phyloP scores from a whole-genome alignment of 2,888 invertebrate genomes.

The Scelioninae gen. 1 region DNA sequence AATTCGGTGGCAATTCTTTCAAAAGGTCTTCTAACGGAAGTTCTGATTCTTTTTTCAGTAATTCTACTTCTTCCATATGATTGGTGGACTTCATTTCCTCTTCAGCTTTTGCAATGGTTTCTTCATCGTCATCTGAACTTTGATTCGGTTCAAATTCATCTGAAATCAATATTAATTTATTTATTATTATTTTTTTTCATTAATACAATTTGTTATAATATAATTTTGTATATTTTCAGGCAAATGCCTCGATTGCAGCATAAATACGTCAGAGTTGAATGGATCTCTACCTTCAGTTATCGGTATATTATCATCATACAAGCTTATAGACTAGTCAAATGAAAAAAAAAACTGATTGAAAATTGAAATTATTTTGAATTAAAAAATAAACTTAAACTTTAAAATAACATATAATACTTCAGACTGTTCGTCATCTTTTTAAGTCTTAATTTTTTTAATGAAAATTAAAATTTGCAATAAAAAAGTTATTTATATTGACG shows the following conservation, averaged over 20 bases:
- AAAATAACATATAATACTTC: too few relatives aligned
- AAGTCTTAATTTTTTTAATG: too few relatives aligned
- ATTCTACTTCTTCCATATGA: conserved; percentile 91
- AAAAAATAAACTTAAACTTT: too few relatives aligned
- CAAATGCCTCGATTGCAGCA: conserved; percentile 83
- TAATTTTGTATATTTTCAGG: conserved; percentile 74
- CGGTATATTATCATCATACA: conserved; percentile 79
- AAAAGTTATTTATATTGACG: not conserved
- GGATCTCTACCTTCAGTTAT: conserved; percentile 79
- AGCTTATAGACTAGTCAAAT: not conserved
- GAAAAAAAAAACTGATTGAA: too few relatives aligned
- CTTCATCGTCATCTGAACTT: conserved; percentile 94
- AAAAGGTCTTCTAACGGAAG: conserved; percentile 95
- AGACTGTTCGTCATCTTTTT: too few relatives aligned
- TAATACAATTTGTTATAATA: too few relatives aligned
- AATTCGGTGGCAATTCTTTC: conserved; percentile 91
- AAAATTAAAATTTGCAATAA: too few relatives aligned
- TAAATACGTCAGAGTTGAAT: conserved; percentile 77
- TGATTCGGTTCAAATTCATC: conserved; percentile 94
- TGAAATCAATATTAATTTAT: not conserved
- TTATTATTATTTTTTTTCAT: too few relatives aligned
- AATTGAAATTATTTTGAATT: too few relatives aligned
- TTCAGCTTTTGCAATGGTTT: conserved; percentile 95
- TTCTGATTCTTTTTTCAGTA: conserved; percentile 94
- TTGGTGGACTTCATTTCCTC: conserved; percentile 86